Evolutionary conservation across 2,888 invertebrate species (phyloP).

Genomic region (Nymphalis polychloros): DNA sequence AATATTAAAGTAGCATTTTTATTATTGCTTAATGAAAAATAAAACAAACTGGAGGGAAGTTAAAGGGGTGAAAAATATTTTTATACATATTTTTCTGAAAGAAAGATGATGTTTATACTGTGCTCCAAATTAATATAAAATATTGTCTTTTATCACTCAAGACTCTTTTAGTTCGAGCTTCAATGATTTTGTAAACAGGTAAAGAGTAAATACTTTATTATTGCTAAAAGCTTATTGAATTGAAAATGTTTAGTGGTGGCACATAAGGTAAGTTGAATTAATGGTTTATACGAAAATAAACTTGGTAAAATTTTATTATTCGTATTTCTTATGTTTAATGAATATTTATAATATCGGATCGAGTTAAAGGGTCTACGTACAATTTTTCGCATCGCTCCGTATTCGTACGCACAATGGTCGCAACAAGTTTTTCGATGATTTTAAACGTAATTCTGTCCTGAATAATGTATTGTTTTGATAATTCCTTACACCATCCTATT

Average conservation of each 20-base stretch:
- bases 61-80: no score
- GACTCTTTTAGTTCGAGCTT: no score
- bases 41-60: no score
- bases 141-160: no score
- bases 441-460: conserved; percentile 16
- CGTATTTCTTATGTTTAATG: conserved; percentile 18
- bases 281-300: conserved; percentile 9
- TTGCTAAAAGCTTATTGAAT: conserved; percentile 2
- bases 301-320: conserved; percentile 8
- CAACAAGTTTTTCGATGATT: conserved; percentile 25
- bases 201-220: not conserved
- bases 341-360: conserved; percentile 25
- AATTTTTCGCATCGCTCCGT: conserved; percentile 16
- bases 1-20: no score
- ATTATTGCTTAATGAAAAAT: no score
- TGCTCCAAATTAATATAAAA: no score
- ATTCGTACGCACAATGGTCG: conserved; percentile 20
- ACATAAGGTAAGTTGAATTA: conserved; percentile 2
- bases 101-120: no score
- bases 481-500: not conserved
- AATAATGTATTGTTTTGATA: conserved; percentile 23
- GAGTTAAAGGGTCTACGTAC: conserved; percentile 14
- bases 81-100: no score
- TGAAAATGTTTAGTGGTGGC: not conserved
- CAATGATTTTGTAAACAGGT: not conserved